These are phyloP conservation scores for Erebia palarica DNA, from an alignment of 2,888 invertebrate species.

Conservation along the genomic window DNA sequence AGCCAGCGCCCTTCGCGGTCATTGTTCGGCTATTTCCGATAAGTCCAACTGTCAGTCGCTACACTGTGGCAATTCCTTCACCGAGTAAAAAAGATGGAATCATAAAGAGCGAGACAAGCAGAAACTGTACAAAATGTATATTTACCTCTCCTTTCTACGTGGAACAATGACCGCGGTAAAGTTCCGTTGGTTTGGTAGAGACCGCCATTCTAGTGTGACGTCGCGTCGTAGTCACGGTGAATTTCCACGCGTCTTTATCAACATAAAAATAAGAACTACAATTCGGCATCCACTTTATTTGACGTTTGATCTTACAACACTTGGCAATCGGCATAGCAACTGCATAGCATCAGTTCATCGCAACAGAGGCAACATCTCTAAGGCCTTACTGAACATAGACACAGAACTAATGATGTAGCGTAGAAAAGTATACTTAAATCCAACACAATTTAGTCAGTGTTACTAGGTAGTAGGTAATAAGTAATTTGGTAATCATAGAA, in stretches of 20 bases:
- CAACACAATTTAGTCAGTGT: too few species aligned
- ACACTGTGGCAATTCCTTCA: not conserved
- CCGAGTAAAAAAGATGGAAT: not conserved
- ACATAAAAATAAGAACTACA: not conserved
- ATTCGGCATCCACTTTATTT: not conserved
- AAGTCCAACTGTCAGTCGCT: not conserved
- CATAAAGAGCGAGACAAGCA: slow-evolving; percentile 24
- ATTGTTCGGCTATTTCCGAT: not conserved
- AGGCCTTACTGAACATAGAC: too few species aligned
- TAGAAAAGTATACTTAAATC: too few species aligned
- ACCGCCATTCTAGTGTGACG: slow-evolving; percentile 21
- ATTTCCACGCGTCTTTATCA: slow-evolving; percentile 3
- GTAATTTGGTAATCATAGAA: too few species aligned
- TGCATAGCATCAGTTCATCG: slow-evolving; percentile 2
- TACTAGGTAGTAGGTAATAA: too few species aligned
- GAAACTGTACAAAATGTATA: slow-evolving; percentile 8
- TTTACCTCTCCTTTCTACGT: slow-evolving; percentile 25
- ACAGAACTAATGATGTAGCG: too few species aligned
- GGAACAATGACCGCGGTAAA: slow-evolving; percentile 38
- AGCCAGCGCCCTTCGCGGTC: too few species aligned
- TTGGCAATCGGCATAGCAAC: slow-evolving; percentile 33
- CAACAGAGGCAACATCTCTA: not conserved
- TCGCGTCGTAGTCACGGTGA: slow-evolving; percentile 6
- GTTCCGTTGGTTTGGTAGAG: slow-evolving; percentile 30
- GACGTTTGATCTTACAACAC: not conserved